phyloP scores from a whole-genome alignment of 2,113 vertebrate genomes.

The Lamprotornis superbus region DNA sequence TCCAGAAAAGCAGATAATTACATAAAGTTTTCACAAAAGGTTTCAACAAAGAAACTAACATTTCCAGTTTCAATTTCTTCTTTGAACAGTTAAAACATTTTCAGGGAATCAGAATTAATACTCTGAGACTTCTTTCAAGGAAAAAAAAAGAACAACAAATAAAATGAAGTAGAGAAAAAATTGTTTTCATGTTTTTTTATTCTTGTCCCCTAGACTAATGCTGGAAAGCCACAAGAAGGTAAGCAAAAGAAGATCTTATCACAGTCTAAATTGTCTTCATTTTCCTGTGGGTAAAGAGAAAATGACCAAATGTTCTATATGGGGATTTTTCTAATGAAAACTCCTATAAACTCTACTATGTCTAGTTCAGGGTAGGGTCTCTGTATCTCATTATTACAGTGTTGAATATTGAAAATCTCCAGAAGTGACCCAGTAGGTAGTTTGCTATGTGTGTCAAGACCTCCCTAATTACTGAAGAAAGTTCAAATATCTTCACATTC shows the following conservation, averaged over 20 bases:
- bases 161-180: not conserved
- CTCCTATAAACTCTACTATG: not conserved
- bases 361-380: not conserved
- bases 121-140: not conserved
- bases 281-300: not conserved
- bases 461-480: not conserved
- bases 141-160: not conserved
- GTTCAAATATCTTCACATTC: not conserved
- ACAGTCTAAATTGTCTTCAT: not conserved
- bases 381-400: not conserved
- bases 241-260: not conserved
- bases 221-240: not conserved
- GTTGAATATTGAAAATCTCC: not conserved
- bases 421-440: not conserved
- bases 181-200: not conserved
- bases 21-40: not conserved
- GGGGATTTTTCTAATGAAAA: not conserved
- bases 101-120: not conserved
- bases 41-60: not conserved
- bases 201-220: not conserved
- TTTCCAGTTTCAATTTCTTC: not conserved
- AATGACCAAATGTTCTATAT: not conserved
- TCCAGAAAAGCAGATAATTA: not conserved
- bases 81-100: not conserved
- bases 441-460: not conserved